Conservation (phyloP, 2,113 vertebrate species). For the Toxotes chatareus region DNA sequence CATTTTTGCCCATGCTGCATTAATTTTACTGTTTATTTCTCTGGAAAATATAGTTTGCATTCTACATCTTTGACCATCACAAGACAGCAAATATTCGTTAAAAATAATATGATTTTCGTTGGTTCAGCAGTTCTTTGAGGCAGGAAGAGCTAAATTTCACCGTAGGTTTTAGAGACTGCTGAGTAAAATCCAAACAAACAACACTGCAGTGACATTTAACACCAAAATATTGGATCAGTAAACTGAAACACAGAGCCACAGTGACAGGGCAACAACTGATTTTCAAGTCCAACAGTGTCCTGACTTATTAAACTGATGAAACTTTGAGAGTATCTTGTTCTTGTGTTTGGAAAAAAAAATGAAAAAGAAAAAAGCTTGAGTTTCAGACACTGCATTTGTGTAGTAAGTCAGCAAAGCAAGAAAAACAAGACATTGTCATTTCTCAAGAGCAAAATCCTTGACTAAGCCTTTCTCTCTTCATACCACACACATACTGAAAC, state of each 20-base stretch:
- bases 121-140: neutral
- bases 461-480: slow-evolving; percentile 49
- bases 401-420: slow-evolving; percentile 31
- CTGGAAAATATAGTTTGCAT: too few species aligned
- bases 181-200: neutral
- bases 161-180: neutral
- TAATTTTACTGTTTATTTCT: neutral
- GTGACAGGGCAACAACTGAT: neutral
- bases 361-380: too few species aligned
- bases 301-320: neutral
- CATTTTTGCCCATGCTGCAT: neutral
- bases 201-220: neutral
- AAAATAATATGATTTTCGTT: neutral
- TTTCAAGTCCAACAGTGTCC: neutral
- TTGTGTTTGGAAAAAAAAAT: too few species aligned
- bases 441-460: slow-evolving; percentile 55
- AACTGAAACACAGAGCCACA: neutral
- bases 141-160: neutral
- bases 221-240: neutral
- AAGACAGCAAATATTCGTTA: neutral
- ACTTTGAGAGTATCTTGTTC: neutral
- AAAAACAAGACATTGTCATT: slow-evolving; percentile 49
- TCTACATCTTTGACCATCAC: neutral
- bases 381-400: neutral
- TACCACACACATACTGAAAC: slow-evolving; percentile 22